A percentile compares a stretch with the other conserved stretches of the same genome.
phyloP scores from a whole-genome alignment of 2,888 invertebrate genomes.

The Oxyteleia sp. region DNA sequence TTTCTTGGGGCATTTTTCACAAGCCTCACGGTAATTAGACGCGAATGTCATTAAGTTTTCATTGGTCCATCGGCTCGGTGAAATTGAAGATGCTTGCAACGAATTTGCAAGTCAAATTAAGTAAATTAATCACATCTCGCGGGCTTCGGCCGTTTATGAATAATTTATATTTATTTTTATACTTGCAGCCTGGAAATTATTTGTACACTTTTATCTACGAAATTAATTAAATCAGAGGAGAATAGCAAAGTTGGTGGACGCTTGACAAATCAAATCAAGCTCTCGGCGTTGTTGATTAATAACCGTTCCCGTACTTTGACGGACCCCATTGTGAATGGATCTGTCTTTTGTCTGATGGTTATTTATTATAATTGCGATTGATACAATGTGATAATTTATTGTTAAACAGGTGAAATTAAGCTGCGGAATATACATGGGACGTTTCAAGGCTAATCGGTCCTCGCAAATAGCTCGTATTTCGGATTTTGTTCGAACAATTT shows the following conservation, averaged over 20 bases:
- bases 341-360: constrained; percentile 36
- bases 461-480: background rate
- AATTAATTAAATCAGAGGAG: constrained; percentile 56
- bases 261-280: constrained; percentile 64
- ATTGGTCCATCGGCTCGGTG: constrained; percentile 56
- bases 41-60: constrained; percentile 67
- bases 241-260: constrained; percentile 29
- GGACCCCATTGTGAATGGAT: constrained; percentile 16
- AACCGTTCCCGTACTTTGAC: constrained; percentile 18
- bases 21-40: constrained; percentile 50
- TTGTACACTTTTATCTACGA: constrained; percentile 62
- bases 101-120: constrained; percentile 68
- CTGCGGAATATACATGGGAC: constrained; percentile 27
- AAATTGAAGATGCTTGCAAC: constrained; percentile 68
- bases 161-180: constrained; percentile 71
- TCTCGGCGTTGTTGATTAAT: constrained; percentile 45
- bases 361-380: constrained; percentile 53
- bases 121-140: constrained; percentile 71
- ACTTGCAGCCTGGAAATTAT: constrained; percentile 54
- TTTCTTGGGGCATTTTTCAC: constrained; percentile 34
- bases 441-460: constrained; percentile 30
- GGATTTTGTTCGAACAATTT: constrained; percentile 16
- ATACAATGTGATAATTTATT: constrained; percentile 44
- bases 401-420: constrained; percentile 26
- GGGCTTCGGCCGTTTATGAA: constrained; percentile 65